phyloP scores from a whole-genome alignment of 2,888 invertebrate species.

The Lasius platythorax region DNA sequence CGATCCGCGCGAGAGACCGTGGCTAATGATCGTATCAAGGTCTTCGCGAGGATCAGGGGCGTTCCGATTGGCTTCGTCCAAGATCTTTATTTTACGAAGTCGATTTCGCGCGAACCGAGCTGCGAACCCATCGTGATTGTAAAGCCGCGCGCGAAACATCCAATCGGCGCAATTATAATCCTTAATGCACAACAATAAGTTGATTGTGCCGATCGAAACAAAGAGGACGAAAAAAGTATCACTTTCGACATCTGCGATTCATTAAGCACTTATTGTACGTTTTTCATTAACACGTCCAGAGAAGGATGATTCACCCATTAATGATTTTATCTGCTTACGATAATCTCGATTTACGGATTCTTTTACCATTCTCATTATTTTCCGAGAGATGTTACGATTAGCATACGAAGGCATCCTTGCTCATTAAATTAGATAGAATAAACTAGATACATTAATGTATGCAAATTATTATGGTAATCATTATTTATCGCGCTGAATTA shows the following conservation, averaged over 20 bases:
- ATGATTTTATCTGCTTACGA: conserved; percentile 23
- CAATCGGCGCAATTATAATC: conserved; percentile 29
- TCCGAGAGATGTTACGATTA: background rate
- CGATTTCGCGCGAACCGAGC: conserved; percentile 14
- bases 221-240: conserved; percentile 30
- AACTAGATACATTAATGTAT: background rate
- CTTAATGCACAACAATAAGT: background rate
- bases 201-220: background rate
- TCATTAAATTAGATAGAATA: background rate
- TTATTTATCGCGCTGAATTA: background rate
- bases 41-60: conserved; percentile 42
- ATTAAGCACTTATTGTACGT: conserved; percentile 22
- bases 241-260: conserved; percentile 21
- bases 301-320: conserved; percentile 2
- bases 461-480: conserved; percentile 10
- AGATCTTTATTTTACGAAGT: conserved; percentile 63
- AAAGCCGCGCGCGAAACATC: conserved; percentile 8
- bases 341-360: background rate
- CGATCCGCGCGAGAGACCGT: conserved; percentile 54
- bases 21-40: conserved; percentile 67
- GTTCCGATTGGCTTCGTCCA: conserved; percentile 66
- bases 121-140: conserved; percentile 1
- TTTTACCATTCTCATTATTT: conserved; percentile 5
- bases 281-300: conserved; percentile 11
- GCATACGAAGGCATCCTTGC: background rate